These are phyloP conservation scores for Lemur catta DNA, from an alignment of 2,797 vertebrate species.

Conservation along the genomic window DNA sequence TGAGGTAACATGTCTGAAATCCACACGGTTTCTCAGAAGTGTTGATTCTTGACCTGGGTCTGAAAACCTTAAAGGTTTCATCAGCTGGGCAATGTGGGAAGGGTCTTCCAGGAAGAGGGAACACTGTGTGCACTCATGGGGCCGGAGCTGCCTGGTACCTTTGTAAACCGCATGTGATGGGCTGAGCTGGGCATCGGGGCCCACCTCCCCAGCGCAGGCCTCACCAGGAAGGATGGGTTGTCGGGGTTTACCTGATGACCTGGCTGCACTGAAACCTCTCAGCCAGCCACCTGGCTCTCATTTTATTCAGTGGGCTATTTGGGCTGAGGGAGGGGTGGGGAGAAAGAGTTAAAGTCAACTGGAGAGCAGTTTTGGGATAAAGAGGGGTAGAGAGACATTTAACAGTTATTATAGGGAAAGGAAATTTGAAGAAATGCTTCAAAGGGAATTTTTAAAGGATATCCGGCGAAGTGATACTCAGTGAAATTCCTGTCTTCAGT, in stretches of 20 bases:
- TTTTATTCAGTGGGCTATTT: neutral
- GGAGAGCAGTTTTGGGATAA: neutral
- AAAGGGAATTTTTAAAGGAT: neutral
- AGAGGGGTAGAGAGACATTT: neutral
- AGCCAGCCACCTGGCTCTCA: neutral
- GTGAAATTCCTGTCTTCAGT: neutral
- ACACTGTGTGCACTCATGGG: rapidly evolving
- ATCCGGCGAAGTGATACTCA: neutral
- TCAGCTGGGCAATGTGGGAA: neutral
- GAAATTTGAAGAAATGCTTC: neutral
- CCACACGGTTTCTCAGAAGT: neutral
- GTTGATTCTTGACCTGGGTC: neutral
- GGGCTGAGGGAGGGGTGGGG: neutral
- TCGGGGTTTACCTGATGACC: neutral
- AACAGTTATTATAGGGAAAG: neutral
- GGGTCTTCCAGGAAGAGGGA: neutral
- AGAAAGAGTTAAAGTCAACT: neutral
- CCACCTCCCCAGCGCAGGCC: neutral
- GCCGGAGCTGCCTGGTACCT: neutral
- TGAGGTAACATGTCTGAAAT: neutral
- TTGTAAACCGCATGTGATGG: neutral
- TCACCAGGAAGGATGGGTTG: neutral
- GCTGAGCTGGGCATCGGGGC: neutral
- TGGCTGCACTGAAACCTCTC: neutral
- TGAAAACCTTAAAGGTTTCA: neutral